Percentiles rank a stretch among this genome's conserved stretches.
phyloP scores from a whole-genome alignment of 2,888 invertebrate species.

The Gymnoscelis rufifasciata region DNA sequence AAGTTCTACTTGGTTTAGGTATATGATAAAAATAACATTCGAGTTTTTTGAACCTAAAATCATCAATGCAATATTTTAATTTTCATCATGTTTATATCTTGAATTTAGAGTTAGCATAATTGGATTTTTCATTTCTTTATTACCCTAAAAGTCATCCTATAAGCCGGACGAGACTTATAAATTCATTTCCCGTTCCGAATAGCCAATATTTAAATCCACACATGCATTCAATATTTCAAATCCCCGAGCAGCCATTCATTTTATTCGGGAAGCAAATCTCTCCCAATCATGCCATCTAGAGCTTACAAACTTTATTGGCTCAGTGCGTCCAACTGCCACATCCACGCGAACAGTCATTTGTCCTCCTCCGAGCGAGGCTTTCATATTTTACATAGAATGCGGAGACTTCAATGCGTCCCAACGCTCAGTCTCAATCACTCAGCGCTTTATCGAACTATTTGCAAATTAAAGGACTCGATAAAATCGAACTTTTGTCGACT shows the following conservation, averaged over 20 bases:
- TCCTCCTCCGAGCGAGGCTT: conserved; percentile 49
- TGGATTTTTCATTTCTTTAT: too few species aligned
- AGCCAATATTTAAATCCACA: conserved; percentile 19
- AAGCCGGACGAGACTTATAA: too few species aligned
- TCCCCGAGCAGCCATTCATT: conserved; percentile 18
- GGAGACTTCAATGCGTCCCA: conserved; percentile 59
- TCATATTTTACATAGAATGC: conserved; percentile 79
- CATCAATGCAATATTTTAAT: too few species aligned
- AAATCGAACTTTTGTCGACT: conserved; percentile 34
- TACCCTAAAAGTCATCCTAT: too few species aligned
- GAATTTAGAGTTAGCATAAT: too few species aligned
- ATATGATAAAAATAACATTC: too few species aligned
- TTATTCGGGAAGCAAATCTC: conserved; percentile 21
- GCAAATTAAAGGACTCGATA: conserved; percentile 67
- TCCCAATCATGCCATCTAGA: conserved; percentile 23
- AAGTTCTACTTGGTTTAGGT: too few species aligned
- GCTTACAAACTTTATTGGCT: conserved; percentile 26
- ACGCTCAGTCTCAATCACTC: conserved; percentile 71
- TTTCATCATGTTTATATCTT: too few species aligned
- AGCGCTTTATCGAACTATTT: conserved; percentile 56
- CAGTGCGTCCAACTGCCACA: conserved; percentile 41
- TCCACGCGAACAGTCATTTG: conserved; percentile 46
- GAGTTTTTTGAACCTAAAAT: too few species aligned
- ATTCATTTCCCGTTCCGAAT: not conserved
- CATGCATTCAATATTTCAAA: conserved; percentile 18